Percentiles rank a stretch among this genome's conserved stretches.
phyloP scores from a whole-genome alignment of 2,113 vertebrate species.

The Pristiophorus japonicus region DNA sequence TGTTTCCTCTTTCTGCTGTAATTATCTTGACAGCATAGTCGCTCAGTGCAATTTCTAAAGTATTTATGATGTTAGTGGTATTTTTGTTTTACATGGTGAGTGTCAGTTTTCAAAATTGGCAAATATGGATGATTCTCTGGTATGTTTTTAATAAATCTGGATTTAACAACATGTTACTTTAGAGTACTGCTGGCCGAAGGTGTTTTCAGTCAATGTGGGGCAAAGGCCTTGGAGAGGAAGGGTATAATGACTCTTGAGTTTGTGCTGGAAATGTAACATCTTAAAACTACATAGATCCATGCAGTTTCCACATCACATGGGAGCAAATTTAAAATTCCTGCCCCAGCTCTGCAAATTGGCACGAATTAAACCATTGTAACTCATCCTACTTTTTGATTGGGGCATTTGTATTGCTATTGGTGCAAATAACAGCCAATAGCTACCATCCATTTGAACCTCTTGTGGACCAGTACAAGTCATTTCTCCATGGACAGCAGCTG shows the following conservation, averaged over 20 bases:
- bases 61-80: not conserved
- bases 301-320: not conserved
- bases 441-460: not conserved
- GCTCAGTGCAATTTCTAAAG: not conserved
- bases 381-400: not conserved
- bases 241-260: too few species aligned
- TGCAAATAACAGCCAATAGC: not conserved
- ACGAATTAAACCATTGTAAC: not conserved
- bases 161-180: not conserved
- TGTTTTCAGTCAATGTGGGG: not conserved
- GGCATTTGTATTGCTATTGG: not conserved
- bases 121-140: not conserved
- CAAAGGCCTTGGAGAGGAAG: too few species aligned
- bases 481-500: not conserved
- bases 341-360: not conserved
- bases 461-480: not conserved
- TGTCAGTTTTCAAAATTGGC: not conserved
- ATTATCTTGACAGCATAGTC: not conserved
- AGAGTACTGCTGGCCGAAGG: not conserved
- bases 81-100: not conserved
- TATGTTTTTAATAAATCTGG: not conserved
- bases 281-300: not conserved
- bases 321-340: not conserved
- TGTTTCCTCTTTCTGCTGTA: not conserved
- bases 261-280: not conserved